A percentile compares a stretch with the other conserved stretches of the same genome.
Conservation (phyloP, 2,888 invertebrate species). For the Neoascia interrupta region DNA sequence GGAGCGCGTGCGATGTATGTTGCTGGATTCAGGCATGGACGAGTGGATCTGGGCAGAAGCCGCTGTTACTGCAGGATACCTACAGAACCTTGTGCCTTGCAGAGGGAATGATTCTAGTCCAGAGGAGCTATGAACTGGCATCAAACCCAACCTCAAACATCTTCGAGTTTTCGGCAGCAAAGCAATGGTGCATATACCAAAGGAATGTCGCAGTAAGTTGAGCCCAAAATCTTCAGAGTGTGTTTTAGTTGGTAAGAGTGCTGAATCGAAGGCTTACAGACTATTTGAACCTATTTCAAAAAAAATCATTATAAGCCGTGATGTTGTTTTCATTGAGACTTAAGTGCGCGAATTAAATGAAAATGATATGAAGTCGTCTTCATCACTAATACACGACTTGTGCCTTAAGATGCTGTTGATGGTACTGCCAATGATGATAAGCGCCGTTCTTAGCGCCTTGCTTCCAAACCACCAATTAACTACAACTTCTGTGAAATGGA, state of each 20-base stretch:
- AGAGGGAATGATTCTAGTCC: neutral
- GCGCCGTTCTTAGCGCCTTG: neutral
- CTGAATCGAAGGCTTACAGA: too few relatives aligned
- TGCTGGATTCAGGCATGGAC: slow-evolving; percentile 34
- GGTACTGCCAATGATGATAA: neutral
- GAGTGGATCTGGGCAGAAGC: slow-evolving; percentile 27
- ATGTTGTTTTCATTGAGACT: slow-evolving; percentile 2
- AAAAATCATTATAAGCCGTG: neutral
- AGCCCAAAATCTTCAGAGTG: neutral
- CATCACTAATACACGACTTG: neutral
- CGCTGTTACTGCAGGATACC: slow-evolving; percentile 15
- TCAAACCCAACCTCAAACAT: neutral
- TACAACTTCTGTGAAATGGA: neutral
- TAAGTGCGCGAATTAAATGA: neutral
- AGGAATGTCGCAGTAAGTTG: slow-evolving; percentile 1
- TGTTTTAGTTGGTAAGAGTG: too few relatives aligned
- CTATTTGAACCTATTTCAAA: neutral
- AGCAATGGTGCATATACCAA: neutral
- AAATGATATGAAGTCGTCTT: neutral
- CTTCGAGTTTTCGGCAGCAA: neutral
- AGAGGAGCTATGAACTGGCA: neutral
- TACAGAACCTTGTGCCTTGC: slow-evolving; percentile 25
- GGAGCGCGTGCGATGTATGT: slow-evolving; percentile 60
- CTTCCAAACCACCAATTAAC: neutral
- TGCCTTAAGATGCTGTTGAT: neutral